Base-by-base conservation (phyloP, 30 jellyfish, hydroid and myxozoan species). In the Aurelia sp. region DNA sequence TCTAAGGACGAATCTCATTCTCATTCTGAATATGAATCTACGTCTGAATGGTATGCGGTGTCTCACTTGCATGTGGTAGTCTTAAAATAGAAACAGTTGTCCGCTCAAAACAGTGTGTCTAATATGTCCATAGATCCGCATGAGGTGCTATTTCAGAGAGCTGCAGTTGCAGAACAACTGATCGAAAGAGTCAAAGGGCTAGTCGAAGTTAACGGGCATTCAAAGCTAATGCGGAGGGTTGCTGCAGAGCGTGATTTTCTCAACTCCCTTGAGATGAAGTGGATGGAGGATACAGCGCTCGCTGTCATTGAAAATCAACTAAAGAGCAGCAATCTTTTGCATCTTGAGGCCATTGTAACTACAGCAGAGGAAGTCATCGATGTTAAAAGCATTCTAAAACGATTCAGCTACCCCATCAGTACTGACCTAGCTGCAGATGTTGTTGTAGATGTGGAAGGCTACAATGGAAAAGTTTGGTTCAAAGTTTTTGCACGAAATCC, bases 401-500 rank as follows among this genome's bases (percentile, higher is more conserved):
- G 66, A 27, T 60, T 91, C 58, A 53, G 47, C 17, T 84, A 90
- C 81, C 82, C 80, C 33, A 31, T 52, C n/a, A 88, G 57, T 18
- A 60, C 63, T 55, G 84, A 75, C 17, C 40, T 31, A 1, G 44
- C n/a, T 10, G 27, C 44, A 22, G 90, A 90, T 8, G 31, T 92
- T 3, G 91, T 81, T 60, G 97, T 92, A 11, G 98, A 92, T 87
- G 97, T 91, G 53, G 95, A 76, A 59, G 90, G 88, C 5, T 55
- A 76, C 24, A 69, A 81, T 51, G 97, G 97, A 9, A 85, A 86
- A 76, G 27, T 71, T 12, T 92, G 98, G 98, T 62, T 86, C 53
- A 92, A 92, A 76, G 90, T 81, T 13, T 30, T 92, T 73, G 98
- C 98, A 9, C 87, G 98, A 17, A 92, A 92, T 65, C 98, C 98